A percentile compares a stretch with the other conserved stretches of the same genome.
phyloP scores from a whole-genome alignment of 2,113 vertebrate species.

The Hippocampus comes region DNA sequence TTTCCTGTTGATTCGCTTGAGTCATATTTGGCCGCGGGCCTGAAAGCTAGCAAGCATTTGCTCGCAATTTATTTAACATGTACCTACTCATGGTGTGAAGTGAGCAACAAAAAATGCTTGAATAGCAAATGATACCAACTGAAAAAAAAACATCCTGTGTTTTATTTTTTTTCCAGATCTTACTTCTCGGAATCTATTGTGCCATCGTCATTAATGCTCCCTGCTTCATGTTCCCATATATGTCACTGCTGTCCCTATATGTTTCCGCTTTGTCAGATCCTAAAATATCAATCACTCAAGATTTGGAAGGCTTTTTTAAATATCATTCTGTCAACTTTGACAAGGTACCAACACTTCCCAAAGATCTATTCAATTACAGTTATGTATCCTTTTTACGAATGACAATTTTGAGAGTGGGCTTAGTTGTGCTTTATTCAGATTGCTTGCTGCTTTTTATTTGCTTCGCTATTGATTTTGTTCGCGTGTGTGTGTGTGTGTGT shows the following conservation, averaged over 20 bases:
- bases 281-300: not conserved
- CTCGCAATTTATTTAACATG: too few species aligned
- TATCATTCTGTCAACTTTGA: not conserved
- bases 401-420: conserved; percentile 43
- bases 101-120: too few species aligned
- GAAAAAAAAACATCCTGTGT: too few species aligned
- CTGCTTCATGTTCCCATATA: not conserved
- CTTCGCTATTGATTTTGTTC: conserved; percentile 74
- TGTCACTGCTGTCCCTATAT: not conserved
- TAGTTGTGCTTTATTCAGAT: conserved; percentile 59
- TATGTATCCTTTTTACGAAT: not conserved
- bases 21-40: too few species aligned
- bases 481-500: not conserved
- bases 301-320: not conserved
- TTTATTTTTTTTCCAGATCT: too few species aligned
- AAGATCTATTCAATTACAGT: conserved; percentile 4
- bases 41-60: too few species aligned
- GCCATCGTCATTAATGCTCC: too few species aligned
- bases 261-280: not conserved
- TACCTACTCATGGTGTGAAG: too few species aligned
- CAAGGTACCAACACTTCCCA: not conserved
- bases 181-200: too few species aligned
- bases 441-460: conserved; percentile 71
- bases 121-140: too few species aligned
- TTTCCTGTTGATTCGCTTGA: too few species aligned